These are phyloP conservation scores for Sandelia bainsii DNA, from an alignment of 2,797 vertebrate genomes.

Conservation along the genomic window DNA sequence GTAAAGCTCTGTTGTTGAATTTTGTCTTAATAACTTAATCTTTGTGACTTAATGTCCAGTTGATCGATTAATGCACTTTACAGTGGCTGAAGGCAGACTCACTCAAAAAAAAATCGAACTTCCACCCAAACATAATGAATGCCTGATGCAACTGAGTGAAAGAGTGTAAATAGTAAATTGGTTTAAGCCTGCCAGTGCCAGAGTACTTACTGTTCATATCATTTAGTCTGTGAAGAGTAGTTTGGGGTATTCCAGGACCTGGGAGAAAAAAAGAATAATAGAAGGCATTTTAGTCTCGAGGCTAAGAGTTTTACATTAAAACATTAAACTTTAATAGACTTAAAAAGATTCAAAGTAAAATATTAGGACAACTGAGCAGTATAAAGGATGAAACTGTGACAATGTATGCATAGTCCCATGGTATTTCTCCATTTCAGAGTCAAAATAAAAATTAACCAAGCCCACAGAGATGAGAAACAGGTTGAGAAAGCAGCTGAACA, in stretches of 20 bases:
- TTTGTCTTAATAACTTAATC: conserved; percentile 3
- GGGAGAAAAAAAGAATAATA: neutral
- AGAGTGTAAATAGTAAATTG: neutral
- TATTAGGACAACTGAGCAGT: neutral
- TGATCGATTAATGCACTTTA: conserved; percentile 26
- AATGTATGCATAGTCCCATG: too few species aligned
- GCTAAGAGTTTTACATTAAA: neutral
- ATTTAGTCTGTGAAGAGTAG: conserved; percentile 71
- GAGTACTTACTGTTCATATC: conserved; percentile 72
- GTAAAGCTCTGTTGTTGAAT: neutral
- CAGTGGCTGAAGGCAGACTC: neutral
- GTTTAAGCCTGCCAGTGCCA: neutral
- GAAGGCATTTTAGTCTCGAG: neutral
- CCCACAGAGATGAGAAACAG: neutral
- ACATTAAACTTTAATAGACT: neutral
- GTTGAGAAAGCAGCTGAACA: neutral
- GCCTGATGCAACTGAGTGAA: conserved; percentile 42
- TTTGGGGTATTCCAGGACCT: conserved; percentile 79
- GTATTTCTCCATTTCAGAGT: neutral
- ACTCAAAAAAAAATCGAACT: neutral
- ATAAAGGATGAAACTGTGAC: too few species aligned
- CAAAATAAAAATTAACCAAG: neutral
- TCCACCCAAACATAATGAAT: conserved; percentile 7
- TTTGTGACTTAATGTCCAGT: conserved; percentile 13
- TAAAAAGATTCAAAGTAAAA: neutral